A percentile compares a stretch with the other conserved stretches of the same genome.
phyloP scores from a whole-genome alignment of 2,888 invertebrate species.

The Cerastoderma edule region DNA sequence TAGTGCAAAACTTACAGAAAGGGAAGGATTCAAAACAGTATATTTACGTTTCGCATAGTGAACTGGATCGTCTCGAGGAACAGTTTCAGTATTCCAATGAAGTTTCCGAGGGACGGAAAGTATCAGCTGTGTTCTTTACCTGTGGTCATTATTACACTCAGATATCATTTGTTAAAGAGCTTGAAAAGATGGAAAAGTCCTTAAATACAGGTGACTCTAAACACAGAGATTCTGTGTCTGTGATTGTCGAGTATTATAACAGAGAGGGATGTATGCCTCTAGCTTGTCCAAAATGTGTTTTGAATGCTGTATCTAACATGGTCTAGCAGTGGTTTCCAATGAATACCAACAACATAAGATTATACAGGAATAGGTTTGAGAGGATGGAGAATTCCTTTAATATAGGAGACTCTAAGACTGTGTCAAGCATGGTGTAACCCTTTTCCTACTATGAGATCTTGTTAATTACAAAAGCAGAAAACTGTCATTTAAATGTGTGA shows the following conservation, averaged over 20 bases:
- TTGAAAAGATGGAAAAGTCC: conserved; percentile 64
- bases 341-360: too few species aligned
- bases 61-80: conserved; percentile 73
- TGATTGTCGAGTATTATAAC: conserved; percentile 72
- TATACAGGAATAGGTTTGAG: too few species aligned
- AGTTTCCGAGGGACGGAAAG: conserved; percentile 34
- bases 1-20: conserved; percentile 73
- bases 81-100: conserved; percentile 50
- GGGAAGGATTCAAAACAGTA: conserved; percentile 64
- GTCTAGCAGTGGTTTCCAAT: too few species aligned
- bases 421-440: too few species aligned
- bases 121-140: conserved; percentile 71
- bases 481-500: too few species aligned
- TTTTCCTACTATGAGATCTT: too few species aligned
- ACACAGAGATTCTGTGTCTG: conserved; percentile 68
- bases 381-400: too few species aligned
- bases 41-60: conserved; percentile 72
- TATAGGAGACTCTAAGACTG: too few species aligned
- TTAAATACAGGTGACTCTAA: conserved; percentile 59
- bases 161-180: conserved; percentile 64
- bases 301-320: conserved; percentile 58
- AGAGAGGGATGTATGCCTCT: conserved; percentile 68
- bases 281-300: conserved; percentile 80
- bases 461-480: too few species aligned
- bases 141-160: conserved; percentile 79